Percentiles rank a stretch among this genome's conserved stretches.
These are phyloP conservation scores for Steinernema feltiae DNA, from an alignment of 1,140 invertebrate species.

Conservation along the genomic window DNA sequence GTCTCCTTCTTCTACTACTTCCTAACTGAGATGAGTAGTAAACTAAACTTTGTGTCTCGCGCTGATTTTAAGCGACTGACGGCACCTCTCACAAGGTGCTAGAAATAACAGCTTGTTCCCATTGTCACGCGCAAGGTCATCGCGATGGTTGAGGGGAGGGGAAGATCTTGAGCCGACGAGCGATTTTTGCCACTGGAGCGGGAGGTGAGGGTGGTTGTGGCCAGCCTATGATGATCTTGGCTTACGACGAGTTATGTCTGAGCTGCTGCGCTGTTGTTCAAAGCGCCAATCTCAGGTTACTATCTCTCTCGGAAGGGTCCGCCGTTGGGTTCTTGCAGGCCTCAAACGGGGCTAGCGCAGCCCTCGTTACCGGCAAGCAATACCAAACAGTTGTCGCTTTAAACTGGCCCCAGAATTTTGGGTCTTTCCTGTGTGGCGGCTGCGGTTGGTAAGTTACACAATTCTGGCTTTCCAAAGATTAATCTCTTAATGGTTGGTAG, in stretches of 20 bases:
- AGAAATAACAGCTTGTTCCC: neutral
- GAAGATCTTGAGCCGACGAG: neutral
- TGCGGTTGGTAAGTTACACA: slow-evolving; percentile 15
- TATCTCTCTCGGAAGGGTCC: neutral
- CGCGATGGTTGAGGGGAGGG: neutral
- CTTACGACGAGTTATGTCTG: slow-evolving; percentile 12
- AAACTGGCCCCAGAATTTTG: neutral
- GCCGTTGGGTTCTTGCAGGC: neutral
- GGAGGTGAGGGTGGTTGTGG: neutral
- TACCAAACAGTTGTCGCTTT: slow-evolving; percentile 6
- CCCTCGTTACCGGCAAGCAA: neutral
- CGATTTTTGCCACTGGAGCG: neutral
- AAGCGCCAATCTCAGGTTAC: slow-evolving; percentile 1
- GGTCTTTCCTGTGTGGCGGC: neutral
- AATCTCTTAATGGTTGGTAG: too few species aligned
- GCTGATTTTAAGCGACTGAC: too few species aligned
- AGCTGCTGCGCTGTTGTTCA: neutral
- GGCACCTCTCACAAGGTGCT: too few species aligned
- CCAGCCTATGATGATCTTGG: neutral
- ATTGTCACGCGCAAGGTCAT: neutral
- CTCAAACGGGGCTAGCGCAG: neutral
- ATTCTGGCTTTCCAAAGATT: neutral
- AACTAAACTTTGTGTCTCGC: too few species aligned
- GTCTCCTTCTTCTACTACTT: slow-evolving; percentile 12
- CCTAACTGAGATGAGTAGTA: neutral